Percentiles rank a stretch among this genome's conserved stretches.
phyloP scores from a whole-genome alignment of 2,113 vertebrate genomes.

The Perca schrenkii region DNA sequence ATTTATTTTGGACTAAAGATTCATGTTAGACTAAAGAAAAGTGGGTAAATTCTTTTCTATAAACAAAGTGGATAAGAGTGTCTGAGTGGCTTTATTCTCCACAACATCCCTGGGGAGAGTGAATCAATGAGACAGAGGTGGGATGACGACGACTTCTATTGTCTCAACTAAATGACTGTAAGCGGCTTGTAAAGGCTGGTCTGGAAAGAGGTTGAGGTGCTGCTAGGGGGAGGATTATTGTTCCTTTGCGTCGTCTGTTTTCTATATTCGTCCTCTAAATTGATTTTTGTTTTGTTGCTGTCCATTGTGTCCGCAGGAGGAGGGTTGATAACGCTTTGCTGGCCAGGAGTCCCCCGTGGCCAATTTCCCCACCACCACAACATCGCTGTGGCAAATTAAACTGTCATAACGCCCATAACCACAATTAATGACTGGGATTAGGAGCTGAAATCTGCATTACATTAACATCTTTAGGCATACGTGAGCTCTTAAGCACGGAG shows the following conservation, averaged over 20 bases:
- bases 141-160: constrained; percentile 49
- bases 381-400: constrained; percentile 81
- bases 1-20: constrained; percentile 5
- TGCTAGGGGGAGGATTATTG: constrained; percentile 66
- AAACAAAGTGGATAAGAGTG: constrained; percentile 56
- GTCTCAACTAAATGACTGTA: constrained; percentile 59
- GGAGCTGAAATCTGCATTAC: constrained; percentile 79
- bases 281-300: constrained; percentile 81
- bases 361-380: constrained; percentile 77
- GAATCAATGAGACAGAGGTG: constrained; percentile 54
- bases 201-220: constrained; percentile 59
- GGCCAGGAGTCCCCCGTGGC: constrained; percentile 75
- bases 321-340: constrained; percentile 68
- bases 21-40: constrained; percentile 21
- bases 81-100: constrained; percentile 49
- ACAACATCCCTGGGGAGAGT: constrained; percentile 44
- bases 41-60: constrained; percentile 20
- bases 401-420: constrained; percentile 81
- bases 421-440: constrained; percentile 82
- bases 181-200: constrained; percentile 57
- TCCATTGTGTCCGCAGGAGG: constrained; percentile 71
- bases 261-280: constrained; percentile 78
- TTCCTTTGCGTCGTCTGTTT: constrained; percentile 62
- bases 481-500: constrained; percentile 60
- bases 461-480: constrained; percentile 73